phyloP scores from a whole-genome alignment of 2,113 vertebrate genomes.

The Spheniscus mendiculus region DNA sequence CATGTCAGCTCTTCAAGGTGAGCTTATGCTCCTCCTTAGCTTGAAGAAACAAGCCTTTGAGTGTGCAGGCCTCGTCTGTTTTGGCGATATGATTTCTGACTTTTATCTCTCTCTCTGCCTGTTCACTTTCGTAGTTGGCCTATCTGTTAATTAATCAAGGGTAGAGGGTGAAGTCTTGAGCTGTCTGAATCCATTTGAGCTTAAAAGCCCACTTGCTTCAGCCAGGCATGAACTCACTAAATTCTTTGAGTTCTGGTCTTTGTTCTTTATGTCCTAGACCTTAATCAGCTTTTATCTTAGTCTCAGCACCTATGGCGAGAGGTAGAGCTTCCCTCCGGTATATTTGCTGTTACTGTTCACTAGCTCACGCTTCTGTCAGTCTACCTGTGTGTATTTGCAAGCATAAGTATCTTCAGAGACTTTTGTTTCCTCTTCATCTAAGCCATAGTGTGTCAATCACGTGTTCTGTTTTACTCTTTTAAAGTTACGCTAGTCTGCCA shows the following conservation, averaged over 20 bases:
- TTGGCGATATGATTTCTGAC: rapidly evolving
- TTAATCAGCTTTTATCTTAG: background rate
- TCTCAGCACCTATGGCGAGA: rapidly evolving
- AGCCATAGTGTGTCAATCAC: background rate
- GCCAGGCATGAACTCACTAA: background rate
- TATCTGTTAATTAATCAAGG: background rate
- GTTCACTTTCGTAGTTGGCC: background rate
- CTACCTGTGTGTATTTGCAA: background rate
- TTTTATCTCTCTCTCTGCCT: background rate
- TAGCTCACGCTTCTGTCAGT: background rate
- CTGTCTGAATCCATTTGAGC: background rate
- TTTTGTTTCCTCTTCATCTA: background rate
- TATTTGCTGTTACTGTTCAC: background rate
- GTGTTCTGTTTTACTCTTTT: background rate
- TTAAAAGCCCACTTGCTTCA: background rate
- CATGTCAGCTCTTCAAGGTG: constrained; percentile 90
- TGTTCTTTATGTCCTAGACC: background rate
- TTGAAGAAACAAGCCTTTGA: too few relatives aligned
- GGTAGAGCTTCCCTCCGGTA: background rate
- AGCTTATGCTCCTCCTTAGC: background rate
- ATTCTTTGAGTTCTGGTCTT: background rate
- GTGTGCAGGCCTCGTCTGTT: rapidly evolving
- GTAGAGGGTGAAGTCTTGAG: background rate
- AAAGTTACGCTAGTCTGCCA: rapidly evolving
- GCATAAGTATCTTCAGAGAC: background rate